Percentiles rank a stretch among this genome's conserved stretches.
Evolutionary conservation across 2,888 invertebrate genomes (phyloP).

Genomic region (Tipula confusa): DNA sequence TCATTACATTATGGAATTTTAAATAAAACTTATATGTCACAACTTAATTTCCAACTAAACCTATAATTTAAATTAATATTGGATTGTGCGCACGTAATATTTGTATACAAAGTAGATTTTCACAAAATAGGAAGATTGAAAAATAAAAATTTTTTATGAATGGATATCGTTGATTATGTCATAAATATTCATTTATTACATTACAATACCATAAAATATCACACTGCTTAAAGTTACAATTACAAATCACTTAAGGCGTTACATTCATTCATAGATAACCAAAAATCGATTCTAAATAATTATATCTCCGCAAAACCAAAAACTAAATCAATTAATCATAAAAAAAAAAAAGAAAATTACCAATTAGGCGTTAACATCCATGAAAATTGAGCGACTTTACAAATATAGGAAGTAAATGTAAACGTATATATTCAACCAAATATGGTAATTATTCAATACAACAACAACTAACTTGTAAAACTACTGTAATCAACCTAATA

Average conservation of each 20-base stretch:
- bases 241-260: background rate
- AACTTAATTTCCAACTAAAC: too few species aligned
- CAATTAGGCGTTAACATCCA: background rate
- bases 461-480: background rate
- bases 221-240: background rate
- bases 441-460: background rate
- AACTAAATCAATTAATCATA: conserved; percentile 9
- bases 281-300: background rate
- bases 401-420: background rate
- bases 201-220: background rate
- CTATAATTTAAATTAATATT: too few species aligned
- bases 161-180: background rate
- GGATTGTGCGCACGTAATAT: too few species aligned
- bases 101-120: too few species aligned
- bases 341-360: background rate
- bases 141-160: background rate
- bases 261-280: background rate
- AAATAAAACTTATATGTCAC: too few species aligned
- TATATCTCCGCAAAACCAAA: background rate
- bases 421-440: background rate
- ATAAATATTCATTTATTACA: background rate
- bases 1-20: too few species aligned
- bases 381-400: background rate
- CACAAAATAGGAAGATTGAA: background rate
- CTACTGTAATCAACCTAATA: conserved; percentile 6